Evolutionary conservation across 2,888 invertebrate species (phyloP).

Genomic region (Stramonita haemastoma): DNA sequence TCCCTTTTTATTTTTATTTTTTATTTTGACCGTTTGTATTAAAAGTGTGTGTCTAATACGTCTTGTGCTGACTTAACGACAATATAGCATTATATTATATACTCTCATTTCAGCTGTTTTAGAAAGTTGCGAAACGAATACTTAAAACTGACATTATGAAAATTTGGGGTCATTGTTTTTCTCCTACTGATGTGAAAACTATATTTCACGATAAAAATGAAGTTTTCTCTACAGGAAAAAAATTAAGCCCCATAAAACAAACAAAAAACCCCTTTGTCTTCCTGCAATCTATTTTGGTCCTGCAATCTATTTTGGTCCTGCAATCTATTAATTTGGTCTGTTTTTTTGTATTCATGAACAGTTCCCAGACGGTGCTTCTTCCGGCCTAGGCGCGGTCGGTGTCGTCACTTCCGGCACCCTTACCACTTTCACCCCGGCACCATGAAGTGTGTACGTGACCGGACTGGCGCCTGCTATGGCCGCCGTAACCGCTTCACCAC

Average conservation of each 20-base stretch:
- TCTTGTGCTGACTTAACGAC: no score
- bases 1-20: no score
- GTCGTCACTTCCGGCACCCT: conserved; percentile 6
- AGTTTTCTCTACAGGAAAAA: neutral
- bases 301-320: conserved; percentile 17
- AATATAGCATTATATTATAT: no score
- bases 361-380: conserved; percentile 12
- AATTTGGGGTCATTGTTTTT: no score
- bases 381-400: conserved; percentile 4
- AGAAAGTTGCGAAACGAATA: no score
- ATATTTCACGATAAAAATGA: neutral
- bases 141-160: no score
- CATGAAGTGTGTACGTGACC: conserved; percentile 15
- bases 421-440: neutral
- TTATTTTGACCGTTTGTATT: no score
- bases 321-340: neutral
- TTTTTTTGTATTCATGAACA: neutral
- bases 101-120: no score
- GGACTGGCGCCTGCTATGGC: neutral
- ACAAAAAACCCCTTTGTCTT: neutral
- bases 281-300: neutral
- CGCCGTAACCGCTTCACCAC: conserved; percentile 19
- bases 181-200: no score
- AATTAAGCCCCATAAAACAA: neutral
- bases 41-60: no score